These are phyloP conservation scores for Rhagonycha fulva DNA, from an alignment of 2,888 invertebrate species.

Conservation along the genomic window DNA sequence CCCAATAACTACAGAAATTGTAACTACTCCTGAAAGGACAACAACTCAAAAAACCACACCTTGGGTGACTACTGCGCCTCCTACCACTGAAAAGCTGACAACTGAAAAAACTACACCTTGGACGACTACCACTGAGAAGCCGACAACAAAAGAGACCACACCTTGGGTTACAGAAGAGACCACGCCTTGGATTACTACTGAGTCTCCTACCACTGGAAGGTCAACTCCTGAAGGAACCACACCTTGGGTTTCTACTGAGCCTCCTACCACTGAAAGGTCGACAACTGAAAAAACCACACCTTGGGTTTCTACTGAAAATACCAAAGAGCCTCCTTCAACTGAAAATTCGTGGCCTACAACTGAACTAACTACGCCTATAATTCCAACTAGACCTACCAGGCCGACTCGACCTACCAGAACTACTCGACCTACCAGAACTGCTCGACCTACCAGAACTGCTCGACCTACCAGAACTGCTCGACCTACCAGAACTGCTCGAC, in stretches of 20 bases:
- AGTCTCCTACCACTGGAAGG: not conserved
- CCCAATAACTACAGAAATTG: not conserved
- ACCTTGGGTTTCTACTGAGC: not conserved
- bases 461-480: not conserved
- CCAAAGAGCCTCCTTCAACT: not conserved
- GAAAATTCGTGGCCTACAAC: not conserved
- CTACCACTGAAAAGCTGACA: not conserved
- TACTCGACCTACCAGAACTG: not conserved
- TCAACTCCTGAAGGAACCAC: not conserved
- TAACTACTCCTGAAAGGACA: not conserved
- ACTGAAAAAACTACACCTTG: not conserved
- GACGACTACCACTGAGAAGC: too few species aligned
- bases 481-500: not conserved
- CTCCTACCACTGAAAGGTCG: not conserved
- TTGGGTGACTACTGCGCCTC: not conserved
- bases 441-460: not conserved
- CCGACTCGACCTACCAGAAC: not conserved
- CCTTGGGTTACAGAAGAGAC: too few species aligned
- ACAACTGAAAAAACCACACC: not conserved
- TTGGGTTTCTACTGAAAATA: not conserved
- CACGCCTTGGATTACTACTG: not conserved
- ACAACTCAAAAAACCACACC: not conserved
- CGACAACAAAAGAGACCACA: too few species aligned
- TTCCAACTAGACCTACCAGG: not conserved
- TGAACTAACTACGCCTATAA: not conserved